These are phyloP conservation scores for Sus scrofa DNA, from an alignment of 2,113 vertebrate species.

Conservation along the genomic window T2T-Sscrofa CM000822.6:5806501-5807000, in stretches of 20 bases:
- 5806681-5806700: background rate
- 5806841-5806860: background rate
- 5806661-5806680: too few relatives aligned
- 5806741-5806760: constrained; percentile 29
- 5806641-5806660: too few relatives aligned
- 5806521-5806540: too few relatives aligned
- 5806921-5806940: background rate
- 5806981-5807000: background rate
- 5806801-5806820: background rate
- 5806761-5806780: background rate
- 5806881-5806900: background rate
- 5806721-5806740: constrained; percentile 6
- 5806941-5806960: background rate
- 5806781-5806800: background rate
- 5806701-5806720: background rate
- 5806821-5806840: background rate
- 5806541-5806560: background rate
- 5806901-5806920: background rate
- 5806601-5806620: too few relatives aligned
- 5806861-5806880: constrained; percentile 1
- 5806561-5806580: background rate
- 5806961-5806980: background rate
- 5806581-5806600: too few relatives aligned
- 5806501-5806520: background rate
- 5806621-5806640: too few relatives aligned